A percentile compares a stretch with the other conserved stretches of the same genome.
phyloP scores from a whole-genome alignment of 1,140 invertebrate genomes.

The Trypoxylus dichotomus region DNA sequence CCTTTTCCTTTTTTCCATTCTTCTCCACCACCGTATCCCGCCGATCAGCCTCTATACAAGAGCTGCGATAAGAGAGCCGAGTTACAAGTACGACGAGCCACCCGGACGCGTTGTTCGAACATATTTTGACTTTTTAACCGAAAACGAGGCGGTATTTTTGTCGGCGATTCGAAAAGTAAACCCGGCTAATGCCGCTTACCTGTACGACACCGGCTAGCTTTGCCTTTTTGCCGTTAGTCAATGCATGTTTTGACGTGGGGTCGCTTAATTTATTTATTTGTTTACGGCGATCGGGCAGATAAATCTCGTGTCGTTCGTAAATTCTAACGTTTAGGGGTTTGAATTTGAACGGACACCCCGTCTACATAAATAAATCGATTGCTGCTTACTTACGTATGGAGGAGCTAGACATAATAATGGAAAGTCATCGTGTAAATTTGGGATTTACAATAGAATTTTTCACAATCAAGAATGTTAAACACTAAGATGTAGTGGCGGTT shows the following conservation, averaged over 20 bases:
- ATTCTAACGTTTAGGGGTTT: no score
- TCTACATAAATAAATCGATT: no score
- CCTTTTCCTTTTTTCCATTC: slow-evolving; percentile 31
- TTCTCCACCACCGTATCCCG: background rate
- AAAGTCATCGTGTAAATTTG: no score
- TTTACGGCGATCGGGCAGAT: background rate
- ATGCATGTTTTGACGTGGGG: slow-evolving; percentile 37
- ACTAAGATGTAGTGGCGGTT: no score
- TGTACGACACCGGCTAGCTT: background rate
- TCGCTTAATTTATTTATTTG: slow-evolving; percentile 40
- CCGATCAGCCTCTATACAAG: background rate
- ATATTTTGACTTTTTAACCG: slow-evolving; percentile 39
- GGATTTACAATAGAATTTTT: no score
- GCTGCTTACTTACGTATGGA: no score
- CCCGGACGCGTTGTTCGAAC: slow-evolving; percentile 33
- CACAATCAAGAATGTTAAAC: no score
- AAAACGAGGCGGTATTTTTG: slow-evolving; percentile 41
- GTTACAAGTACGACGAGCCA: slow-evolving; percentile 31
- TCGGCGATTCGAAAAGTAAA: slow-evolving; percentile 39
- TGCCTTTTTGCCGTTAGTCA: no score
- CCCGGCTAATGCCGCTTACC: slow-evolving; percentile 25
- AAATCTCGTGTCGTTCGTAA: no score
- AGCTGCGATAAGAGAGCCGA: slow-evolving; percentile 27
- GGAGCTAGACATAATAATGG: no score
- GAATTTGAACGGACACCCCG: no score